Evolutionary conservation across 2,113 vertebrate genomes (phyloP), one percentile per base, ranked within the genome.

Genomic region (Charina bottae): DNA sequence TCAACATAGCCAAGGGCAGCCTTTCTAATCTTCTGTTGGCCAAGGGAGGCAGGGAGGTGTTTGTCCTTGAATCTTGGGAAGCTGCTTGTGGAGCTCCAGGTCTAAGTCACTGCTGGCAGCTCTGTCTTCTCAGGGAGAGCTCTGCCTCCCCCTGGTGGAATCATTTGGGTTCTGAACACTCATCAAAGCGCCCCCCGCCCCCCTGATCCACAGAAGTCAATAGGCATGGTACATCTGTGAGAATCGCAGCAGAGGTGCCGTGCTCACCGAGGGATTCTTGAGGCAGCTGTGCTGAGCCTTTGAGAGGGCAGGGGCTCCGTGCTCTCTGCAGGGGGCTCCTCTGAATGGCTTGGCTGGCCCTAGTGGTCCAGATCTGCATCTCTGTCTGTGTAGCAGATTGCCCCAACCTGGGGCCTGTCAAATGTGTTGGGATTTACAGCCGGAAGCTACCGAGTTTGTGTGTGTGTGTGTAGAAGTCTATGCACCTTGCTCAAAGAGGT

Each of bases 101-200:
- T 21, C 19, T 24, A 83, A 83, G 42, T 23, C 42, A 37, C 6
- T 28, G 60, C 15, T 2, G 1, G 1, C 6, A 60, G n/a, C 28
- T 7, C 23, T 3, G 17, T 11, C 42, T 24, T 62, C 60, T 84
- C 11, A 1, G 2, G 0, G 2, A 37, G 46, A 37, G 17, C 87
- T 55, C n/a, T 89, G 78, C 46, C 87, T 85, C 87, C 91, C 91
- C 46, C 91, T 85, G 58, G 56, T 89, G 91, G 87, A 64, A 21
- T 33, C 24, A 21, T 13, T 15, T 42, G 21, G 49, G 49, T 37
- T n/a, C 42, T 53, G 42, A 37, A 33, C 33, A 6, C 26, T 58
- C 11, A 2, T 6, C 21, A 72, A 55, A 60, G 49, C 5, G 49
- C 49, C 49, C 49, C 49, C 49, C 49, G 0, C 4, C 49, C 49